A percentile compares a stretch with the other conserved stretches of the same genome.
Conservation (phyloP, 2,797 vertebrate species). For the Poecilia velifera region DNA sequence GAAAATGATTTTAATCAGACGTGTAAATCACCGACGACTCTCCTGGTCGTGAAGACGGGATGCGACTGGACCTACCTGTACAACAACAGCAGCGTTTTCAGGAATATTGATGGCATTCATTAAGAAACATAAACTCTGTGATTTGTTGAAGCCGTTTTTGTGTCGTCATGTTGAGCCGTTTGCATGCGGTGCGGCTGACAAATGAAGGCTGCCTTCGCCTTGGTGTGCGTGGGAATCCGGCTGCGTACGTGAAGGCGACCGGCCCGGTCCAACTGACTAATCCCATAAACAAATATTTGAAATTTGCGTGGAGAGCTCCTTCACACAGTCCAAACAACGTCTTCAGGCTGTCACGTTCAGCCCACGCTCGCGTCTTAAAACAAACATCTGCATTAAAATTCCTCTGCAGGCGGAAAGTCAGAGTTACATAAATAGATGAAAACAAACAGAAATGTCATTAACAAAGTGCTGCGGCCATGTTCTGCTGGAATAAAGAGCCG, state of each 20-base stretch:
- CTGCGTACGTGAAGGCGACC: conserved; percentile 19
- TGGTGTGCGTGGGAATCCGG: conserved; percentile 1
- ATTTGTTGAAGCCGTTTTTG: conserved; percentile 30
- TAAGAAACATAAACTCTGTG: background rate
- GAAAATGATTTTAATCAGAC: background rate
- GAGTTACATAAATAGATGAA: conserved; percentile 19
- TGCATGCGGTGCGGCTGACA: conserved; percentile 15
- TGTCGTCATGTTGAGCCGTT: conserved; percentile 10
- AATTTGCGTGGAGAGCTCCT: conserved; percentile 28
- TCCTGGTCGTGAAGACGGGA: background rate
- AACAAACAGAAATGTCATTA: conserved; percentile 23
- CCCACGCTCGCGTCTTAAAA: conserved; percentile 20
- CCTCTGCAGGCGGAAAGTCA: conserved; percentile 7
- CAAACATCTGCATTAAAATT: conserved; percentile 49
- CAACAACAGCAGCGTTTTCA: background rate
- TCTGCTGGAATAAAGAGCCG: background rate
- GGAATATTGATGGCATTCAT: background rate
- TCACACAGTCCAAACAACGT: conserved; percentile 54
- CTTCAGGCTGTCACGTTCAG: conserved; percentile 41
- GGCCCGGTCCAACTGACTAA: conserved; percentile 32
- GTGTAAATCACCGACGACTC: background rate
- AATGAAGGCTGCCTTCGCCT: background rate
- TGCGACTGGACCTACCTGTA: background rate
- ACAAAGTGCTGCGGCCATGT: conserved; percentile 6
- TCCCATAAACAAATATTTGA: conserved; percentile 53